Evolutionary conservation across 64 coral and sea anemone species (phyloP), one percentile per base, ranked within the genome.

Genomic region (Montipora efflorescens): DNA sequence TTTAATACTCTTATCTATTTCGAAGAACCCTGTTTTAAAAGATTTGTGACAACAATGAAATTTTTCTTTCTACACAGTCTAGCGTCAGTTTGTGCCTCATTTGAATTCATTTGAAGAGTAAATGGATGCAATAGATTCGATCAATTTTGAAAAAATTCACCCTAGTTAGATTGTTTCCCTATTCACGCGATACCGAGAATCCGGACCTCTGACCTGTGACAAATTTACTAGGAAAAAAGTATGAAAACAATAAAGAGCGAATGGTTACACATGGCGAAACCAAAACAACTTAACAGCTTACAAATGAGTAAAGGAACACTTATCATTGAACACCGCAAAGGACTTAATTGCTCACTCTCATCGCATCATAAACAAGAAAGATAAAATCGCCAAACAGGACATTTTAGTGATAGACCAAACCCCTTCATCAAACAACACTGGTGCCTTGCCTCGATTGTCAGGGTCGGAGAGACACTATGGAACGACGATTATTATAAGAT

Each of bases 391-490:
- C 66, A 16, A 64, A 69, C 11, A 22, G 1, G 82, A 45, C 19
- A 7, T 70, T 23, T 86, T 48, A 36, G 36, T 36, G 36, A 49
- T 16, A 48, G 45, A n/a, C 82, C 71, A 11, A 8, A 72, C 13
- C 14, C 23, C 11, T 93, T 79, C 74, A 73, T 93, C 21, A 20
- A 15, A 66, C 59, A 80, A 7, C 15, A 52, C 71, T 9, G 12
- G 5, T 18, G 44, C 81, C 0, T 22, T 91, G 5, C 94, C 94
- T 25, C 89, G 18, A 71, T 91, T 36, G 89, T 95, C 15, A 79
- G 80, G 13, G 94, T 95, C 46, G 18, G 67, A 10, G n/a, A 91
- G 94, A 21, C 74, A 87, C 47, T 67, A 46, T 47, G 89, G 94
- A 47, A 83, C 83, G 13, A 66, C 74, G n/a, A 62, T 5, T 25